Base-by-base conservation (phyloP, 2,888 invertebrate species). In the Aporophyla nigra region DNA sequence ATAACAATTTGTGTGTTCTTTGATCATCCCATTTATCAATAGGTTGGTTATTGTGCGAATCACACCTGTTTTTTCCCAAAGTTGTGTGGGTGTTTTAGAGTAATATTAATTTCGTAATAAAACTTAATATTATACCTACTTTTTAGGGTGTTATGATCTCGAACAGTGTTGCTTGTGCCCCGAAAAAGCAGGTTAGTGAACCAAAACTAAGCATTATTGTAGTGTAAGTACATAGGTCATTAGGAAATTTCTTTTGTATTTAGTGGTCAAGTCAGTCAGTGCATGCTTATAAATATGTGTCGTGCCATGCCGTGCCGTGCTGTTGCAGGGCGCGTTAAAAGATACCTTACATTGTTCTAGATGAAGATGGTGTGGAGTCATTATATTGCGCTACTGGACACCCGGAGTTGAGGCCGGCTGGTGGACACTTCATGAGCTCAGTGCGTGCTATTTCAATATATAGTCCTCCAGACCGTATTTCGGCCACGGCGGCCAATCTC, bases 381-480 rank as follows among this genome's bases (percentile, higher is more conserved):
- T 14, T 76, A 24, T 24, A 58, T 61, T 43, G 12, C 56, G 51
- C 33, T 46, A n/a, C 53, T 46, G 59, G 21, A 19, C 62, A 76
- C 9, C 0, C 61, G 21, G 70, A 62, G 4, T 66, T 74, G 54
- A 72, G 68, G 56, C 19, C 49, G 7, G 63, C 72, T n/a, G 65
- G 59, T 40, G 83, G 71, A 59, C 62, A 70, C 62, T 53, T 58
- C 43, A 27, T 56, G 62, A 72, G 70, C 14, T 76, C 84, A 54
- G 86, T 87, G 59, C 27, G 82, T 86, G 14, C 53, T 62, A 58
- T 49, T 73, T 56, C 54, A 43, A 51, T n/a, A n/a, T n/a, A n/a
- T n/a, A n/a, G n/a, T n/a, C n/a, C n/a, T n/a, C n/a, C n/a, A n/a
- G n/a, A n/a, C n/a, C n/a, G n/a, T n/a, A n/a, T n/a, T n/a, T n/a